These are phyloP conservation scores for Pachymerium ferrugineum DNA, from an alignment of 2,888 invertebrate genomes.

Conservation along the genomic window DNA sequence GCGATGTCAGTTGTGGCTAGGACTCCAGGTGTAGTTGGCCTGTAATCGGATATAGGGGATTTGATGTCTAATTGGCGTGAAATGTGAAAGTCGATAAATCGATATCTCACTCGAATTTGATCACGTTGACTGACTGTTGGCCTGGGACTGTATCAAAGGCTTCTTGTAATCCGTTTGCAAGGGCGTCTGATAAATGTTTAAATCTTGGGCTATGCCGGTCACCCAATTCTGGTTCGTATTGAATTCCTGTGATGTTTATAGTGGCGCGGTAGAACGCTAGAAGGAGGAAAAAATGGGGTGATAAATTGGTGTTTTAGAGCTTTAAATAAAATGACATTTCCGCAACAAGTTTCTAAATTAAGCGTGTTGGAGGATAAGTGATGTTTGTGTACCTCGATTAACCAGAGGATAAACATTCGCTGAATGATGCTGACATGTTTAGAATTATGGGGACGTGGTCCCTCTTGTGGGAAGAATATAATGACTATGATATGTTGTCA, in stretches of 20 bases:
- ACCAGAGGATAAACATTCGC: too few relatives aligned
- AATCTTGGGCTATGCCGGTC: slow-evolving; percentile 59
- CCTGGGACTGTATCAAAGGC: slow-evolving; percentile 56
- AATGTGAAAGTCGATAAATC: slow-evolving; percentile 52
- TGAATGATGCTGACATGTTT: too few relatives aligned
- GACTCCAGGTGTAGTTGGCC: slow-evolving; percentile 34
- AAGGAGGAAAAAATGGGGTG: too few relatives aligned
- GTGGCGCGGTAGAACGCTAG: slow-evolving; percentile 54
- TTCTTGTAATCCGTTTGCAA: slow-evolving; percentile 57
- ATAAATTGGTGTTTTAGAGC: too few relatives aligned
- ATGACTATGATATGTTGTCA: too few relatives aligned
- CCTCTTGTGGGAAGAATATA: too few relatives aligned
- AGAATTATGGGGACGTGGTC: too few relatives aligned
- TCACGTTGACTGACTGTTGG: slow-evolving; percentile 58
- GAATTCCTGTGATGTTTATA: slow-evolving; percentile 58
- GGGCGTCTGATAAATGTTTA: slow-evolving; percentile 55
- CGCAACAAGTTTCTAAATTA: too few relatives aligned
- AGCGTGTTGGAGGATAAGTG: too few relatives aligned
- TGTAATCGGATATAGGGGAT: slow-evolving; percentile 31
- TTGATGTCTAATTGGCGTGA: slow-evolving; percentile 59
- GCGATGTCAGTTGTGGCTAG: slow-evolving; percentile 63
- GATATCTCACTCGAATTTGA: slow-evolving; percentile 63
- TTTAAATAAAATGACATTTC: too few relatives aligned
- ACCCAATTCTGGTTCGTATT: slow-evolving; percentile 56
- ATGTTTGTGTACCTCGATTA: too few relatives aligned